Evolutionary conservation across 2,797 vertebrate genomes (phyloP), one percentile per base, ranked within the genome.

Genomic region (Tinamus major): DNA sequence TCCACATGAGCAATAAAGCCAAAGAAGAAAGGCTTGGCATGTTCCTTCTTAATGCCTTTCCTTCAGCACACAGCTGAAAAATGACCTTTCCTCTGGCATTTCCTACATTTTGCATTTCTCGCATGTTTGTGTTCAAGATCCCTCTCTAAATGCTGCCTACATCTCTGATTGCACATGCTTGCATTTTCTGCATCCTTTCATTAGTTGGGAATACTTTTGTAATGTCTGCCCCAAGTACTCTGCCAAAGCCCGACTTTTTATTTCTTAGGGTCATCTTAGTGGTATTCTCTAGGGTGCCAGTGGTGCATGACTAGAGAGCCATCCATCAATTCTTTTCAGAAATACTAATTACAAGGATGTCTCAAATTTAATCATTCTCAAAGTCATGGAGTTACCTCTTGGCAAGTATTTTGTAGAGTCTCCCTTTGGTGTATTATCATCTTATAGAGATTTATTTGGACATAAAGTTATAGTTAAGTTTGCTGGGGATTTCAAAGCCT

Each of bases 81-180:
- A 89, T 64, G 6, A 69, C 33, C n/a, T 19, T 87, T 93, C 37
- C 23, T 79, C 53, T 75, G 49, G 42, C 2, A 72, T 89, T 80
- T 87, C 61, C n/a, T 81, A 65, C 17, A 20, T 75, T 88, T 85
- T 87, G 21, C 61, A 26, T 77, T 92, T 91, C 82, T 89, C 69
- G 41, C 35, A 75, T 1, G 3, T 64, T 37, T 83, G 8, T 70
- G 70, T 56, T 53, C 35, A 81, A 69, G 58, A 56, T 69, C 2
- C 62, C 56, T 79, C 62, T 74, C 56, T 23, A 53, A 79, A 27
- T n/a, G 51, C 39, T 75, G 48, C 17, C 12, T 89, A 27, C n/a
- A 72, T 6, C 51, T 95, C 90, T 84, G 49, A 65, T 49, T 5
- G 11, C 4, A 4, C n/a, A 29, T 4, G 7, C 61, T 77, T 70